Conservation (phyloP, 2,888 invertebrate species). For the Neoascia interrupta region DNA sequence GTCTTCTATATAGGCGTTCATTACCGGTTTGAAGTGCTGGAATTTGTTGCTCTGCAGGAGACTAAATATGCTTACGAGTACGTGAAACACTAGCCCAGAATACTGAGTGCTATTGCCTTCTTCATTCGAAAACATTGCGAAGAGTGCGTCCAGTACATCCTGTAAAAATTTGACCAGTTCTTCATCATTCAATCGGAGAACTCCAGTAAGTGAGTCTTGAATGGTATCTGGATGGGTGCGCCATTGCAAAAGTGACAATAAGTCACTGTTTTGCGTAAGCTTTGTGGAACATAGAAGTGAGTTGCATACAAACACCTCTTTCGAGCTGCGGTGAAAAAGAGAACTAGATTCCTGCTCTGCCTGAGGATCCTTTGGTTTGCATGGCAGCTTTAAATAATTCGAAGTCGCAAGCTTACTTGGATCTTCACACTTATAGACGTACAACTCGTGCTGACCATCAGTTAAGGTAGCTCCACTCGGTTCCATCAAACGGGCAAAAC, state of each 20-base stretch:
- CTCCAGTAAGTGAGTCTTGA: slow-evolving; percentile 90
- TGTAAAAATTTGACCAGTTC: slow-evolving; percentile 96
- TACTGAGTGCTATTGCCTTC: slow-evolving; percentile 94
- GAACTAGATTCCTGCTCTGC: slow-evolving; percentile 80
- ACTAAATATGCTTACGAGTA: slow-evolving; percentile 94
- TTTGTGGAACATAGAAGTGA: slow-evolving; percentile 97
- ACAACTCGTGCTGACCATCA: slow-evolving; percentile 93
- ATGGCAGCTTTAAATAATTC: slow-evolving; percentile 84
- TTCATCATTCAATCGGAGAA: slow-evolving; percentile 90
- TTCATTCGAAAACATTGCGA: slow-evolving; percentile 95
- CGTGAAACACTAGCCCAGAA: slow-evolving; percentile 94
- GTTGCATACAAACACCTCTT: slow-evolving; percentile 90
- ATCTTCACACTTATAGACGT: slow-evolving; percentile 96
- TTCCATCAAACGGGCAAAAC: slow-evolving; percentile 94
- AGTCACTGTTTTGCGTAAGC: slow-evolving; percentile 95
- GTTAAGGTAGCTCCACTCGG: slow-evolving; percentile 93
- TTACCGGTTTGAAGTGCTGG: slow-evolving; percentile 95
- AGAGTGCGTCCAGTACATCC: slow-evolving; percentile 95
- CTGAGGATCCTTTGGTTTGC: slow-evolving; percentile 83
- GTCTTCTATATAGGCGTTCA: slow-evolving; percentile 95
- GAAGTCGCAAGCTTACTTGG: slow-evolving; percentile 81
- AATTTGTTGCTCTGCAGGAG: slow-evolving; percentile 93
- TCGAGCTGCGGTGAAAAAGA: slow-evolving; percentile 88
- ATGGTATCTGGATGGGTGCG: slow-evolving; percentile 92
- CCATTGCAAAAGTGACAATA: slow-evolving; percentile 94